phyloP scores from a whole-genome alignment of 2,888 invertebrate species.

The Callinectes sapidus region DNA sequence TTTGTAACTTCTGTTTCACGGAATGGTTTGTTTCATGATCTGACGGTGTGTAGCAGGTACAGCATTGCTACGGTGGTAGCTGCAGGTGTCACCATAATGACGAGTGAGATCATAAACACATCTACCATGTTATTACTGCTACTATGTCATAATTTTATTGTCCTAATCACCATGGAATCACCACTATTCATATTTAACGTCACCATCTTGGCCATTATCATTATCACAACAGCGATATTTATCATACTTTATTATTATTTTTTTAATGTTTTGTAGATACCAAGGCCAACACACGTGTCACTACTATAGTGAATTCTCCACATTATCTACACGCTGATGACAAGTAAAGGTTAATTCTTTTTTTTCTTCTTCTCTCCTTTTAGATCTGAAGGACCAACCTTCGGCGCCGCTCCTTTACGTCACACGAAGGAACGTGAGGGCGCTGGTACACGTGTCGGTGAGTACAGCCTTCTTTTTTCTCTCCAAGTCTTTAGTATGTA shows the following conservation, averaged over 20 bases:
- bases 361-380: neutral
- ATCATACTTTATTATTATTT: neutral
- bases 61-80: neutral
- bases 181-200: neutral
- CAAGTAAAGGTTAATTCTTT: neutral
- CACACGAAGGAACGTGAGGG: neutral
- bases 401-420: neutral
- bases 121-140: no score
- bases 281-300: neutral
- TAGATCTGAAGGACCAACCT: neutral
- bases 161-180: neutral
- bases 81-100: neutral
- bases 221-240: neutral
- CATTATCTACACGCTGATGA: neutral
- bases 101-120: neutral
- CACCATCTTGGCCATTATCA: neutral
- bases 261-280: neutral
- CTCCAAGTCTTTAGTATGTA: no score
- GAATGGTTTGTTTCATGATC: no score
- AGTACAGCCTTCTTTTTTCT: neutral
- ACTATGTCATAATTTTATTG: no score
- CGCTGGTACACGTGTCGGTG: neutral
- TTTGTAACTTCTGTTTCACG: no score
- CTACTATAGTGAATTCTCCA: no score
- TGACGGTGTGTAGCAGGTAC: no score